Percentiles rank a stretch among this genome's conserved stretches.
Conservation (phyloP, 1,140 invertebrate species). For the Drosophila littoralis region DNA sequence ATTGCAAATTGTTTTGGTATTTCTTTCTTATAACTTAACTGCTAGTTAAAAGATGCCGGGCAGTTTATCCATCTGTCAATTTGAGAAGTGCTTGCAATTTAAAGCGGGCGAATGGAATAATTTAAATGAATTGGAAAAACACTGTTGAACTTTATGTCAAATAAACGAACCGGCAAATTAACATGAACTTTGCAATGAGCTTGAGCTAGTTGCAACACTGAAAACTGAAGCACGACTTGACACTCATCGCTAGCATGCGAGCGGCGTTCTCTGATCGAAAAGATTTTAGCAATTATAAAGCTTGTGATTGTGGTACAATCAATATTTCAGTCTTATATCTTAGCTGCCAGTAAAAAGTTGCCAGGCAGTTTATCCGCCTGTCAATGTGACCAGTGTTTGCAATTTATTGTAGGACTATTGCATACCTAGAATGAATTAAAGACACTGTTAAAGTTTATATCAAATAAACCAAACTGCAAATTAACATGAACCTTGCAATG, state of each 20-base stretch:
- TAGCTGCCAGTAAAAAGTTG: neutral
- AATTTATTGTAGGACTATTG: too few species aligned
- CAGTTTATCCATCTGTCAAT: neutral
- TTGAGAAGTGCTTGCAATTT: neutral
- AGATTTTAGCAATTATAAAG: too few species aligned
- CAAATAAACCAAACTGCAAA: neutral
- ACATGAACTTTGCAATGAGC: neutral
- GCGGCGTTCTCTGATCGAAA: neutral
- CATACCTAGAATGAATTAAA: too few species aligned
- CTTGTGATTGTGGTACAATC: too few species aligned
- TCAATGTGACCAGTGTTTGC: neutral
- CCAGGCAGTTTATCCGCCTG: neutral
- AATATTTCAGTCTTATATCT: too few species aligned
- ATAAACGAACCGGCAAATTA: neutral
- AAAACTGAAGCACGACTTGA: slow-evolving; percentile 9
- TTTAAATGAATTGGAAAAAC: too few species aligned
- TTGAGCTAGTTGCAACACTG: neutral
- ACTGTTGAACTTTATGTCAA: too few species aligned
- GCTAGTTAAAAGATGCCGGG: neutral
- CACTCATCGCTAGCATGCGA: slow-evolving; percentile 24
- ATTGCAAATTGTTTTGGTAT: neutral
- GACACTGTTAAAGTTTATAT: too few species aligned
- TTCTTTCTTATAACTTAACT: neutral
- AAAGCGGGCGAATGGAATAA: too few species aligned
- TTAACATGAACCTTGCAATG: neutral